Evolutionary conservation across 1,140 invertebrate species (phyloP).

Genomic region (Homarus americanus): DNA sequence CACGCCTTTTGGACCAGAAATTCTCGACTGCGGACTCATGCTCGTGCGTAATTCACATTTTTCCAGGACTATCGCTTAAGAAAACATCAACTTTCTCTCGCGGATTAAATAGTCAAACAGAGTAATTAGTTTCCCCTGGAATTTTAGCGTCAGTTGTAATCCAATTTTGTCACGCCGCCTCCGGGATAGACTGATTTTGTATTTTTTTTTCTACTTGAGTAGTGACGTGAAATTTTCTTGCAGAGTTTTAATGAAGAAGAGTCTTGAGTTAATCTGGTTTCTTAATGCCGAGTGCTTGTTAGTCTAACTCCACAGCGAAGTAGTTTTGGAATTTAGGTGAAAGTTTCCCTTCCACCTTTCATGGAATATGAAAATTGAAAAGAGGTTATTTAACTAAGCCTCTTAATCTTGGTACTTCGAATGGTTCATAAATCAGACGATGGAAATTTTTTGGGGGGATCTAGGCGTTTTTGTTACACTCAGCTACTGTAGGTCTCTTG

Average conservation of each 20-base stretch:
- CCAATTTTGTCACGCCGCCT: not conserved
- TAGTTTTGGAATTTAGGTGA: no score
- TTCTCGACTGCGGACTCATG: not conserved
- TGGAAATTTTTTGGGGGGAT: no score
- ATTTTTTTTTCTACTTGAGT: not conserved
- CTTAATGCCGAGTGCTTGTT: not conserved
- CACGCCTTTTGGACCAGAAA: no score
- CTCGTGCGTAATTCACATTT: not conserved
- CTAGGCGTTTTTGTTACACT: no score
- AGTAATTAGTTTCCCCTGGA: constrained; percentile 1
- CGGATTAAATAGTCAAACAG: constrained; percentile 6
- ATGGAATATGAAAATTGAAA: no score
- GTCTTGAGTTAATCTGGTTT: not conserved
- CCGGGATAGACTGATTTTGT: not conserved
- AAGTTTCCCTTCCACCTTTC: no score
- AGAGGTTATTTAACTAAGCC: no score
- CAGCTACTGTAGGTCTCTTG: no score
- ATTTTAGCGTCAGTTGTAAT: not conserved
- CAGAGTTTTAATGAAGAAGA: not conserved
- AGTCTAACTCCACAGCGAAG: not conserved
- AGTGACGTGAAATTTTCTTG: not conserved
- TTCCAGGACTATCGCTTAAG: not conserved
- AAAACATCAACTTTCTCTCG: constrained; percentile 1
- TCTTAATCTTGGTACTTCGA: no score
- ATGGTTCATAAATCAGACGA: no score